phyloP scores from a whole-genome alignment of 2,113 vertebrate species.

The Mixornis gularis region DNA sequence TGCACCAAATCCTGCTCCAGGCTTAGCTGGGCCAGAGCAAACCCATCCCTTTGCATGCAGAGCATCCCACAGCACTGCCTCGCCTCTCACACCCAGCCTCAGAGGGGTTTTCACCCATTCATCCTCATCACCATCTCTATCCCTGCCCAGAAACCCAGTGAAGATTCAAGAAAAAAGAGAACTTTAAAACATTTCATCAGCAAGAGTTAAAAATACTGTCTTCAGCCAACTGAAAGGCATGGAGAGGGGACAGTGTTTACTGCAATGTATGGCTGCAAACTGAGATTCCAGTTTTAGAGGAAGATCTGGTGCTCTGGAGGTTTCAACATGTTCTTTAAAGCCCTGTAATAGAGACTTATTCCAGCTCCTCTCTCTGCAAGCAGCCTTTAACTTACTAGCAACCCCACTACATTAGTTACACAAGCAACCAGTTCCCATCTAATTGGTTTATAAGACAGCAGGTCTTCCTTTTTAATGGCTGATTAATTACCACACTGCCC shows the following conservation, averaged over 20 bases:
- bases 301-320: background rate
- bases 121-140: background rate
- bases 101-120: background rate
- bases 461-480: constrained; percentile 35
- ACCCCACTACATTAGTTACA: constrained; percentile 35
- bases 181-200: background rate
- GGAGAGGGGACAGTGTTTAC: background rate
- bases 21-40: accelerated
- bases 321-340: background rate
- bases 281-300: background rate
- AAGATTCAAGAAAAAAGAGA: background rate
- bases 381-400: constrained; percentile 35
- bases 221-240: background rate
- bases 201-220: constrained; percentile 6
- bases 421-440: constrained; percentile 25
- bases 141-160: background rate
- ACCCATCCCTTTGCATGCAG: background rate
- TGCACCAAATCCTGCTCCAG: background rate
- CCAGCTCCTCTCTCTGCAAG: background rate
- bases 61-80: background rate
- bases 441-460: constrained; percentile 59
- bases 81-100: background rate
- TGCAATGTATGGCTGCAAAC: background rate
- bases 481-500: constrained; percentile 45
- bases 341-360: background rate